Evolutionary conservation across 2,113 vertebrate species (phyloP), one percentile per base, ranked within the genome.

Genomic region (Thomomys bottae): DNA sequence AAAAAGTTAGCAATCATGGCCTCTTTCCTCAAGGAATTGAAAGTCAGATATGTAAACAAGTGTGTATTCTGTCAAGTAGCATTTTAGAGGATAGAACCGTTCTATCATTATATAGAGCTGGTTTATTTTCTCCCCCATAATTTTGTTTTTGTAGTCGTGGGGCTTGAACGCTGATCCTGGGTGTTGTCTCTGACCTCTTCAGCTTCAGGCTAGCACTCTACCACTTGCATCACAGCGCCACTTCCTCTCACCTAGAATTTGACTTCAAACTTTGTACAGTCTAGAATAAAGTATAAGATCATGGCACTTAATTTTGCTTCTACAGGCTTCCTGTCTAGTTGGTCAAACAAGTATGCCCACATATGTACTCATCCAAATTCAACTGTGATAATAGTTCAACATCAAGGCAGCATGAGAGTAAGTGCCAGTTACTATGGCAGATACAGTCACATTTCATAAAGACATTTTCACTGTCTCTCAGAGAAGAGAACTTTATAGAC

Each of bases 251-350:
- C 30, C n/a, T 9, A 68, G 66, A 78, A 79, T 90, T 66, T 84
- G 64, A 91, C 57, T 38, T 76, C 45, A 81, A 72, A 63, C 11
- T 63, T 82, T 83, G 42, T 76, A 36, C n/a, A 61, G 70, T 36
- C 10, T 30, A 83, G 15, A 17, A 54, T 14, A 54, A 66, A 14
- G 7, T 14, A 32, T 70, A 78, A 87, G 24, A 9, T 77, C 23
- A 82, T 28, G 30, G 18, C 2, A 72, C 87, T 63, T 66, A 83
- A 75, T 93, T 90, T 87, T 89, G 72, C 26, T 76, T 78, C 67
- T 70, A 36, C 38, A 83, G 88, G 7, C 5, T 61, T 68, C 34
- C 3, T 57, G 45, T 76, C 36, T 36, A 64, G 30, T 70, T 70
- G 83, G 15, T 59, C 8, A 89, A 26, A 42, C 17, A 85, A 40